A percentile compares a stretch with the other conserved stretches of the same genome.
Evolutionary conservation across 1,140 invertebrate species (phyloP).

Genomic region (Monomorium pharaonis): DNA sequence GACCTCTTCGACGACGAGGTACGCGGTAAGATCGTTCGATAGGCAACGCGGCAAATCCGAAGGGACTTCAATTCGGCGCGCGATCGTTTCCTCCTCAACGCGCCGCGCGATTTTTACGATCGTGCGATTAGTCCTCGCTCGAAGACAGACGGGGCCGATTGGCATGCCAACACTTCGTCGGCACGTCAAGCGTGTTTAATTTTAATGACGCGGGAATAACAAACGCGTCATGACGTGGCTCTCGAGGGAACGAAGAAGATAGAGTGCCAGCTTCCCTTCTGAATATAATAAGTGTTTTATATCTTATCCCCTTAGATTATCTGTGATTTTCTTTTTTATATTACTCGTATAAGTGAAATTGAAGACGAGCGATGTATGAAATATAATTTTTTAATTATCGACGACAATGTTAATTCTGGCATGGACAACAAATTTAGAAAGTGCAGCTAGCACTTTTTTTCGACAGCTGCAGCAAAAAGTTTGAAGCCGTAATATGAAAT

Average conservation of each 20-base stretch:
- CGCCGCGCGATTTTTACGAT: conserved; percentile 47
- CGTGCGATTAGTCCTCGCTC: conserved; percentile 53
- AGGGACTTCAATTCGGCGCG: conserved; percentile 51
- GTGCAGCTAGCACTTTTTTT: background rate
- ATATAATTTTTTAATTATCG: background rate
- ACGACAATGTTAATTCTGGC: background rate
- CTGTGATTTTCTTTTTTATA: background rate
- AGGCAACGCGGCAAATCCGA: conserved; percentile 12
- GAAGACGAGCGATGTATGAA: background rate
- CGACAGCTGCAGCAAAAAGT: background rate
- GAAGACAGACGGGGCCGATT: conserved; percentile 32
- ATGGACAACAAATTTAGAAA: background rate
- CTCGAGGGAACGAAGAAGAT: background rate
- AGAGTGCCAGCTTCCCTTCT: background rate
- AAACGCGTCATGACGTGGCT: conserved; percentile 23
- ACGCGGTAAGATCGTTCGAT: conserved; percentile 66
- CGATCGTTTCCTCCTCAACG: conserved; percentile 38
- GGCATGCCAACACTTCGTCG: conserved; percentile 48
- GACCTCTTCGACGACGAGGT: conserved; percentile 83
- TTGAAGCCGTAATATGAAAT: background rate
- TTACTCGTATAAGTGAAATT: background rate
- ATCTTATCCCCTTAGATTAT: no score
- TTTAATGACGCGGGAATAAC: conserved; percentile 50
- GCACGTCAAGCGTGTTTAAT: conserved; percentile 37
- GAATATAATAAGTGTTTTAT: background rate